These are phyloP conservation scores for Theonella swinhoei DNA, from an alignment of 37 sponge, comb jelly and placozoan species.

Conservation along the genomic window DNA sequence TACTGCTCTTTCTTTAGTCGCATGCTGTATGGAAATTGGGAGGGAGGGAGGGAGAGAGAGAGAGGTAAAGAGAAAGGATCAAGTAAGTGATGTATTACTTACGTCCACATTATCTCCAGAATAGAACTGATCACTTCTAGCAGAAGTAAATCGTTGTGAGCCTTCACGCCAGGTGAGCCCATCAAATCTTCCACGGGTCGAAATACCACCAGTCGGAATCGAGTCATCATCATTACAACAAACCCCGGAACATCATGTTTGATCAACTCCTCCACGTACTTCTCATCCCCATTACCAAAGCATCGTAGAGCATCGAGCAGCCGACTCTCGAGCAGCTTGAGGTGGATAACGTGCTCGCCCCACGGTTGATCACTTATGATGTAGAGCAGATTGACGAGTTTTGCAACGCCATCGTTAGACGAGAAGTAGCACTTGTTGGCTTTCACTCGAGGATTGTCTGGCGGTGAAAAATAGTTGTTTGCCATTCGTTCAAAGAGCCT, in stretches of 20 bases:
- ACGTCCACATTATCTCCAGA: conserved; percentile 20
- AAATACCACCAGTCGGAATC: not conserved
- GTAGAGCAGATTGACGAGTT: not conserved
- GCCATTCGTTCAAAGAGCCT: not conserved
- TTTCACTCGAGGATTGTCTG: not conserved
- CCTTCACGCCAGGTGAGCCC: conserved; percentile 5
- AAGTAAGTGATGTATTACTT: too few species aligned
- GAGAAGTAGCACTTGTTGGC: conserved; percentile 24
- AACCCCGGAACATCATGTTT: conserved; percentile 6
- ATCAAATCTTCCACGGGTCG: not conserved
- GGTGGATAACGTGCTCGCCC: not conserved
- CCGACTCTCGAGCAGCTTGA: conserved; percentile 18
- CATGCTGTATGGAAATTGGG: not conserved
- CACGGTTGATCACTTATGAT: not conserved
- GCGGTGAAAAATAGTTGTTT: not conserved
- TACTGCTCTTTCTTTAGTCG: not conserved
- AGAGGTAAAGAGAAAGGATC: too few species aligned
- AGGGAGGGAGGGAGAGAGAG: too few species aligned
- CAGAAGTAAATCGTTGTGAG: conserved; percentile 12
- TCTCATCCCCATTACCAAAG: not conserved
- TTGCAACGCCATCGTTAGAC: conserved; percentile 8
- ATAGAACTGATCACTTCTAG: conserved; percentile 1
- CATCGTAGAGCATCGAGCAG: not conserved
- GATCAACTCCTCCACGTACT: not conserved
- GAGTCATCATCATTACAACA: not conserved